Evolutionary conservation across 2,113 vertebrate species (phyloP).

Genomic region (Orycteropus afer): DNA sequence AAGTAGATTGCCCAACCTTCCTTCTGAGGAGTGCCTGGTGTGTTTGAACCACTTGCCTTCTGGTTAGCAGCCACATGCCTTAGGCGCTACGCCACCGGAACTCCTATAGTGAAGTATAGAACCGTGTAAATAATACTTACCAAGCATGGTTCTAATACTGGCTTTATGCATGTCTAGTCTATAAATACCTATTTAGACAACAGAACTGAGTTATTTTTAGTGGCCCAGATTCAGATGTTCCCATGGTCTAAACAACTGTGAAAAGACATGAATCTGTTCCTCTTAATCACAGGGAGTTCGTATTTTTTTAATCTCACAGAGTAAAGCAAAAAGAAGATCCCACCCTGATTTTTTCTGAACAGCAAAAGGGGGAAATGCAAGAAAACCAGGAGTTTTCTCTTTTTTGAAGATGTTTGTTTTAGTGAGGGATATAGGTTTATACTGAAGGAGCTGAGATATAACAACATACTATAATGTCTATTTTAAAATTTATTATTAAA

Average conservation of each 20-base stretch:
- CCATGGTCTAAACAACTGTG: not conserved
- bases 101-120: not conserved
- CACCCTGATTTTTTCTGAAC: too few species aligned
- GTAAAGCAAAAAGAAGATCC: not conserved
- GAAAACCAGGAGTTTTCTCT: not conserved
- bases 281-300: not conserved
- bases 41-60: too few species aligned
- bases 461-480: not conserved
- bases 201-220: slow-evolving; percentile 36
- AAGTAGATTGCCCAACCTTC: too few species aligned
- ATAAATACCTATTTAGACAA: slow-evolving; percentile 13
- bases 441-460: not conserved
- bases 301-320: not conserved
- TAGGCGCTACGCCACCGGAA: too few species aligned
- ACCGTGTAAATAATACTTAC: not conserved
- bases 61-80: too few species aligned
- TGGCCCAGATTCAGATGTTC: slow-evolving; percentile 34
- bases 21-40: too few species aligned
- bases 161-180: not conserved
- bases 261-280: not conserved
- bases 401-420: not conserved
- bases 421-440: not conserved
- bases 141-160: not conserved
- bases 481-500: not conserved
- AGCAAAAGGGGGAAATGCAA: too few species aligned